Evolutionary conservation across 2,888 invertebrate genomes (phyloP).

Genomic region (Volucella zonaria): DNA sequence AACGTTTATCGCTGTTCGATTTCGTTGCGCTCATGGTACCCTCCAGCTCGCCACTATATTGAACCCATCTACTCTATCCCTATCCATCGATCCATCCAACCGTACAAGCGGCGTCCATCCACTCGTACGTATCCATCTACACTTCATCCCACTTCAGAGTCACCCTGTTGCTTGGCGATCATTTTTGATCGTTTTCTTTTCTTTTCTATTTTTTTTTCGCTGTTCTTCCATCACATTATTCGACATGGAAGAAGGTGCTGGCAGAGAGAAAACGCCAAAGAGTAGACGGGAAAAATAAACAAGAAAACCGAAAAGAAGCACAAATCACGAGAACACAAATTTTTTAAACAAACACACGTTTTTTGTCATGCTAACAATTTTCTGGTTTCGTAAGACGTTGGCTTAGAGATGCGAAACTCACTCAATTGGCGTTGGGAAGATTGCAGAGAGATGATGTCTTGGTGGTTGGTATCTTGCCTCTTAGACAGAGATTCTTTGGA

Average conservation of each 20-base stretch:
- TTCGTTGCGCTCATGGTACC: conserved; percentile 18
- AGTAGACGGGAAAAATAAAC: conserved; percentile 25
- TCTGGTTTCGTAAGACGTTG: conserved; percentile 63
- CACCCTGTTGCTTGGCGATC: neutral
- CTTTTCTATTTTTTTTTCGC: conserved; percentile 28
- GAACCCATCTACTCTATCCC: neutral
- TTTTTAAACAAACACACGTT: conserved; percentile 56
- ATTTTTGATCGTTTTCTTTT: conserved; percentile 30
- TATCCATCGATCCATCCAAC: conserved; percentile 43
- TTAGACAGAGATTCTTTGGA: conserved; percentile 30
- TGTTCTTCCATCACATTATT: conserved; percentile 10
- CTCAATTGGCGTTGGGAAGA: too few species aligned
- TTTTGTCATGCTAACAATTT: conserved; percentile 74
- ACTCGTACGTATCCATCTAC: too few species aligned
- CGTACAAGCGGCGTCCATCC: too few species aligned
- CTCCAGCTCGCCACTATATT: neutral
- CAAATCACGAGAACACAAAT: conserved; percentile 44
- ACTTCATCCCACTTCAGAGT: too few species aligned
- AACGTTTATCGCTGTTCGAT: conserved; percentile 69
- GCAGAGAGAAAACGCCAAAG: neutral
- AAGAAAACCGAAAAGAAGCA: conserved; percentile 32
- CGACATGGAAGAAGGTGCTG: neutral
- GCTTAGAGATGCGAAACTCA: neutral
- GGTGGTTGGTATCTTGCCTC: too few species aligned
- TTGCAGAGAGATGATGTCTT: too few species aligned